A percentile compares a stretch with the other conserved stretches of the same genome.
phyloP scores from a whole-genome alignment of 2,888 invertebrate species.

The Mechanitis messenoides region DNA sequence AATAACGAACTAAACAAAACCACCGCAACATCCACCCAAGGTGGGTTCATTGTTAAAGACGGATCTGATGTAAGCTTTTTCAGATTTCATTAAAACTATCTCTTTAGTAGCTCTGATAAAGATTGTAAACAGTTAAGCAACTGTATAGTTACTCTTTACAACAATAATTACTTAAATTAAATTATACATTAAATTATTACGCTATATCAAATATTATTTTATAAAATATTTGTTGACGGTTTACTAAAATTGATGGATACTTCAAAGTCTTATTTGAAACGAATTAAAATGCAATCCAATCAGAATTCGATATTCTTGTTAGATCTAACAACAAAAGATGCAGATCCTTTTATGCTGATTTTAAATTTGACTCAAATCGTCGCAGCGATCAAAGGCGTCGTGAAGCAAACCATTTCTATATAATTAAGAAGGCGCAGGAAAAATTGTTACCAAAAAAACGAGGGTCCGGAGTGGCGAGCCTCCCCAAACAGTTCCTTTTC shows the following conservation, averaged over 20 bases:
- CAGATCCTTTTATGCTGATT: slow-evolving; percentile 17
- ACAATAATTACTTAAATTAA: no score
- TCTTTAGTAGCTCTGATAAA: background rate
- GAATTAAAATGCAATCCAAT: slow-evolving; percentile 14
- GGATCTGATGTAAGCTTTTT: slow-evolving; percentile 14
- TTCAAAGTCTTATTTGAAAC: slow-evolving; percentile 19
- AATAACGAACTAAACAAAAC: slow-evolving; percentile 64
- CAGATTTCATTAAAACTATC: background rate
- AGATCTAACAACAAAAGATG: slow-evolving; percentile 12
- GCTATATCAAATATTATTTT: background rate
- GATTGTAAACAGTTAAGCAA: no score
- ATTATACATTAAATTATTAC: no score
- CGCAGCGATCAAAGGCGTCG: slow-evolving; percentile 54
- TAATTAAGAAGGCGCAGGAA: slow-evolving; percentile 67
- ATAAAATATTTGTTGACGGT: background rate
- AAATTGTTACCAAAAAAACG: slow-evolving; percentile 67
- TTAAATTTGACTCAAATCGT: slow-evolving; percentile 42
- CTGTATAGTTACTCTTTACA: no score
- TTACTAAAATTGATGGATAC: background rate
- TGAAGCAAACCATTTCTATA: slow-evolving; percentile 72
- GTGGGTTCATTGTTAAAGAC: slow-evolving; percentile 25
- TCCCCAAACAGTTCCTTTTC: slow-evolving; percentile 69
- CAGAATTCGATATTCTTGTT: slow-evolving; percentile 13
- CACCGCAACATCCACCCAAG: slow-evolving; percentile 27
- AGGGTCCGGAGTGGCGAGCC: slow-evolving; percentile 59